Evolutionary conservation across 2,888 invertebrate genomes (phyloP), one percentile per base, ranked within the genome.

Genomic region (Apantesis nais): DNA sequence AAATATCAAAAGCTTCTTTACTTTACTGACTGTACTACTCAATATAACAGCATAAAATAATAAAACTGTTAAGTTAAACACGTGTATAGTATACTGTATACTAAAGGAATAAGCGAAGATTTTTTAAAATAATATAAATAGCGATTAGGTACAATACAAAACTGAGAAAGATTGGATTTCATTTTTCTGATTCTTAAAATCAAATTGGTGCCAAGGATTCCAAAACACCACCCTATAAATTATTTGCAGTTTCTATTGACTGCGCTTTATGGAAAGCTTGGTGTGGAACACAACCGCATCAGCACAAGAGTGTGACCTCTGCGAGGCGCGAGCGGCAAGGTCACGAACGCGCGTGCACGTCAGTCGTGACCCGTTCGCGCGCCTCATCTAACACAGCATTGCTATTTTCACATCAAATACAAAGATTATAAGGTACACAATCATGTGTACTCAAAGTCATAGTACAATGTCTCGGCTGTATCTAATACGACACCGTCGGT

Each of bases 311-410:
- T 90, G 90, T 90, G 93, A 93, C 94, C 93, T 94, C 93, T 91
- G 90, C 83, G 86, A 89, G 86, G 92, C 91, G 92, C 92, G 90
- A 92, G 91, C 92, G 90, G 92, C 95, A 95, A 95, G 95, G 95
- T 95, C 95, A 95, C 93, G 94, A 94, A 91, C 94, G 92, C 94
- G 94, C 94, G 94, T 94, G 93, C 93, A 90, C 89, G 86, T 88
- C 88, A 90, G 90, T 94, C 94, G 95, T 94, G 95, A 95, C 95
- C 94, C 93, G 95, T 89, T 92, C 93, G 90, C 90, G 92, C 89
- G 91, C 92, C 85, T 85, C 81, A 76, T 71, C 85, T 80, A 86
- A 86, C 77, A 65, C 62, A 67, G 84, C 88, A 80, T 82, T 74
- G 79, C 89, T 82, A 92, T 84, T 90, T 88, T 85, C 89, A 90